Evolutionary conservation across 2,888 invertebrate genomes (phyloP).

Genomic region (Chaetogeoica ovagalla): DNA sequence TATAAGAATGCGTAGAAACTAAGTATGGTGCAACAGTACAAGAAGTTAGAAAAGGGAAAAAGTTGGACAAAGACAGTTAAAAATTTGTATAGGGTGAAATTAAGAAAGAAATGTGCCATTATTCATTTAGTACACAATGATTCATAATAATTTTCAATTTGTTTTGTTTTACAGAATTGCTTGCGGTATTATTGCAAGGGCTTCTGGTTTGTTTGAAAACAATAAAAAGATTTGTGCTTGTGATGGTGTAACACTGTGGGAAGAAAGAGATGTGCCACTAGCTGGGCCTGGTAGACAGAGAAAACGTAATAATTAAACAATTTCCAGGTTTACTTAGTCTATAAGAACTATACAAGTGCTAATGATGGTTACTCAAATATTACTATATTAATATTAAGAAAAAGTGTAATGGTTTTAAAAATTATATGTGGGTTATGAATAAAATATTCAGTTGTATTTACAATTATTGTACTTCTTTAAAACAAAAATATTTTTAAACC

Average conservation of each 20-base stretch:
- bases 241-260: slow-evolving; percentile 87
- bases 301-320: slow-evolving; percentile 16
- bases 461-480: background rate
- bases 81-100: too few relatives aligned
- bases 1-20: too few relatives aligned
- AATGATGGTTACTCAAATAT: background rate
- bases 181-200: slow-evolving; percentile 86
- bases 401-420: slow-evolving; percentile 15
- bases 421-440: slow-evolving; percentile 10
- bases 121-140: background rate
- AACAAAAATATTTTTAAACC: background rate
- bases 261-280: slow-evolving; percentile 71
- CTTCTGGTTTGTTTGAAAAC: slow-evolving; percentile 84
- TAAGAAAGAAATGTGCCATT: too few relatives aligned
- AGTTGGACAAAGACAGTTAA: too few relatives aligned
- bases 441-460: background rate
- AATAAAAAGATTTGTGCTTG: slow-evolving; percentile 86
- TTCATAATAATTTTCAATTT: background rate
- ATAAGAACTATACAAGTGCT: background rate
- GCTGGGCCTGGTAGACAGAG: slow-evolving; percentile 58
- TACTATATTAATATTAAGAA: slow-evolving; percentile 4
- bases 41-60: too few relatives aligned
- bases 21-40: too few relatives aligned
- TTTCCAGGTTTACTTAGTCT: background rate
- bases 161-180: slow-evolving; percentile 65